Percentiles rank a stretch among this genome's conserved stretches.
phyloP scores from a whole-genome alignment of 2,113 vertebrate genomes.

The Mugil cephalus region DNA sequence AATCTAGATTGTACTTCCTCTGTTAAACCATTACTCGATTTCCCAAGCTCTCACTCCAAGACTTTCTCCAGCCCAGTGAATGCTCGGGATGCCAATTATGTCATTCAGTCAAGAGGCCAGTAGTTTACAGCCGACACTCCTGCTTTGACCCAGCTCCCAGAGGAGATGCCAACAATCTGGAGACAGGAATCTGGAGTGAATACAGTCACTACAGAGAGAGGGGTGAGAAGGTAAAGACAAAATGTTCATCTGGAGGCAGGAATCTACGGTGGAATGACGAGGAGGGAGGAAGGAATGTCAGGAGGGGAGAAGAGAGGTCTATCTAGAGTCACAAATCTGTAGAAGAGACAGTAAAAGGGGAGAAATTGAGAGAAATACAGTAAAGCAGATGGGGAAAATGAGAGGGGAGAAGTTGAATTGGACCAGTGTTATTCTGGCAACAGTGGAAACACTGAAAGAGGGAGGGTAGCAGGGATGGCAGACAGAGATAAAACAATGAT shows the following conservation, averaged over 20 bases:
- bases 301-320: conserved; percentile 31
- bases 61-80: conserved; percentile 53
- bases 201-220: conserved; percentile 29
- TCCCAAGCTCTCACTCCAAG: conserved; percentile 36
- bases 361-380: conserved; percentile 10
- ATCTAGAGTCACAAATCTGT: conserved; percentile 56
- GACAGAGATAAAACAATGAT: conserved; percentile 34
- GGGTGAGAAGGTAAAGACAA: conserved; percentile 48
- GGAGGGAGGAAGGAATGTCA: conserved; percentile 45
- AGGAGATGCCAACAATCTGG: conserved; percentile 66
- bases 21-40: conserved; percentile 52
- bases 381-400: conserved; percentile 6
- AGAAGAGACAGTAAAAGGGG: conserved; percentile 39
- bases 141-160: conserved; percentile 30
- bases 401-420: conserved; percentile 26
- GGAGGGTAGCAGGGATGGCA: conserved; percentile 30
- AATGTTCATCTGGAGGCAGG: conserved; percentile 46
- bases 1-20: conserved; percentile 58
- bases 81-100: conserved; percentile 78
- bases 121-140: conserved; percentile 65
- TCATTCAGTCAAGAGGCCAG: conserved; percentile 70
- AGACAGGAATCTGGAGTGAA: conserved; percentile 59
- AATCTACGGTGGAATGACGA: conserved; percentile 45
- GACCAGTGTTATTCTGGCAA: conserved; percentile 37
- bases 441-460: conserved; percentile 17